These are phyloP conservation scores for Pluvialis apricaria DNA, from an alignment of 2,113 vertebrate species.

Conservation along the genomic window DNA sequence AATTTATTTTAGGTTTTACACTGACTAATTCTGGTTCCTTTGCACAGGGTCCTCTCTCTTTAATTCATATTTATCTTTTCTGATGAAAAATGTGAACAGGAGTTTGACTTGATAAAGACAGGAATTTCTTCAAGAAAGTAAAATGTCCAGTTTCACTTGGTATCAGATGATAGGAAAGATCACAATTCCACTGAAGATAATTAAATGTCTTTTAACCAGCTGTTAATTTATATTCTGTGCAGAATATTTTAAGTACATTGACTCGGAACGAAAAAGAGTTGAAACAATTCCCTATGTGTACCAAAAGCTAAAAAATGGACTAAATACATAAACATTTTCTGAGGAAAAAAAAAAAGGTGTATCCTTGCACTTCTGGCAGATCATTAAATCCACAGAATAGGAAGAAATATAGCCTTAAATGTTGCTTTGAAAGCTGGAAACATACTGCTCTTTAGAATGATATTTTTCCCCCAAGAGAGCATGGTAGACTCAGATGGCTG, in stretches of 20 bases:
- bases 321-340: neutral
- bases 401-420: neutral
- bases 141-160: neutral
- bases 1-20: neutral
- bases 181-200: neutral
- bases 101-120: neutral
- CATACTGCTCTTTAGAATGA: neutral
- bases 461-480: neutral
- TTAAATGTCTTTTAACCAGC: neutral
- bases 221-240: neutral
- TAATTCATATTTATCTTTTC: neutral
- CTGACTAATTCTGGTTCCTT: neutral
- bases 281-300: neutral
- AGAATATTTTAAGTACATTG: neutral
- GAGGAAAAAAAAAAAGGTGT: neutral
- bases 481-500: neutral
- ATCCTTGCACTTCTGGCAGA: neutral
- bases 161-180: neutral
- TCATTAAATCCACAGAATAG: neutral
- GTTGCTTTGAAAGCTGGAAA: neutral
- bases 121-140: neutral
- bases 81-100: neutral
- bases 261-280: neutral
- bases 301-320: neutral
- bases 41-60: neutral